Evolutionary conservation across 2,113 vertebrate genomes (phyloP), one percentile per base, ranked within the genome.

Genomic region (Dipodomys ordii): DNA sequence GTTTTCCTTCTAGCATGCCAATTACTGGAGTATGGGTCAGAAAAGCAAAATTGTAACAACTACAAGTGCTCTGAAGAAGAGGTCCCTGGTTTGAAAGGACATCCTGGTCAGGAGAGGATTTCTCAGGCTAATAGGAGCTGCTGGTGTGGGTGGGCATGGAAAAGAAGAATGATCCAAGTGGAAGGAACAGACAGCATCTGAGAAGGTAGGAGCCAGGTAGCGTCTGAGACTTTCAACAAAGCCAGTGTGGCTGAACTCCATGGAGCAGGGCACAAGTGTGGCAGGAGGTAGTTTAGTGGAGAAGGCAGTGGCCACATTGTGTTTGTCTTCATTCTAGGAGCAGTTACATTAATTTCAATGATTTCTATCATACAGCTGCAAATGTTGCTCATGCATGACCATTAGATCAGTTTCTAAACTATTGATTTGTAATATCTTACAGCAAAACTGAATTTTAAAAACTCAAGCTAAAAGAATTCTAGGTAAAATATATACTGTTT

Each of bases 331-430:
- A 64, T 84, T 44, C 68, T 49, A 68, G 13, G 15, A 90, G 49
- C 25, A 46, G 15, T 53, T 79, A 64, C 9, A 80, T 94, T 94
- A 71, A 86, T 96, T 96, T 95, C 19, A 93, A 62, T 96, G 92
- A 88, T 65, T 49, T 32, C 69, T 46, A 28, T 53, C 10, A 44
- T 80, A 80, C 3, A 90, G 35, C 32, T 53, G 53, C n/a, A 90
- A 89, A 72, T 92, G 74, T 81, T 88, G 71, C 62, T 83, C 80
- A 76, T 90, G 71, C 11, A 28, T 83, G 74, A 82, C 60, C 27
- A 80, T 93, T 86, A 86, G 35, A 91, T 87, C 28, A 32, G 93
- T 77, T 80, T 57, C 60, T 90, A 44, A 80, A 80, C 49, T 83
- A 83, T 44, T 90, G 71, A 87, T 69, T 90, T 85, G 9, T 30